Evolutionary conservation across 2,888 invertebrate genomes (phyloP).

Genomic region (Tenthredo notha): DNA sequence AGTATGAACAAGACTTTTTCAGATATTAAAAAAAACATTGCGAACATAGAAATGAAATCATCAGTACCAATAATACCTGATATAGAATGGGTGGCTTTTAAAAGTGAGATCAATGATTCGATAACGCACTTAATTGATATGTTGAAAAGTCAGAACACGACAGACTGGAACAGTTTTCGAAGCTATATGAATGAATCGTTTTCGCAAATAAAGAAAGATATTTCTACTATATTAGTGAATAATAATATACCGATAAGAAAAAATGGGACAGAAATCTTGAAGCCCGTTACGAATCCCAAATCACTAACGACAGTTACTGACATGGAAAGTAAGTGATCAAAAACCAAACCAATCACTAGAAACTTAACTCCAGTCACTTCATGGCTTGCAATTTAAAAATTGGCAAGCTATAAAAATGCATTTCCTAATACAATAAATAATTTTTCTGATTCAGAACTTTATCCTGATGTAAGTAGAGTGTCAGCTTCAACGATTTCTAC

Average conservation of each 20-base stretch:
- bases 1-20: slow-evolving; percentile 47
- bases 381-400: neutral
- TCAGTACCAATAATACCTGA: slow-evolving; percentile 54
- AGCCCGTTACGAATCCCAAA: neutral
- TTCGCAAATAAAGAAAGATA: slow-evolving; percentile 52
- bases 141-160: slow-evolving; percentile 54
- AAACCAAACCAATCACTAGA: neutral
- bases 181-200: slow-evolving; percentile 43
- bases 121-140: slow-evolving; percentile 52
- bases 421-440: neutral
- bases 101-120: slow-evolving; percentile 56
- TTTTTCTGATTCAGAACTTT: neutral
- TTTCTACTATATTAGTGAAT: neutral
- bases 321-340: neutral
- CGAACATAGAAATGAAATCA: slow-evolving; percentile 45
- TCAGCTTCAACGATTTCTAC: neutral
- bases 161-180: slow-evolving; percentile 57
- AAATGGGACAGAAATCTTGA: neutral
- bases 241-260: neutral
- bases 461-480: neutral
- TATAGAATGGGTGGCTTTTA: slow-evolving; percentile 58
- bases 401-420: neutral
- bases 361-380: too few species aligned
- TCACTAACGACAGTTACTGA: neutral
- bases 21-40: slow-evolving; percentile 50